Percentiles rank a stretch among this genome's conserved stretches.
These are phyloP conservation scores for Xenus cinereus DNA, from an alignment of 2,113 vertebrate species.

Conservation along the genomic window DNA sequence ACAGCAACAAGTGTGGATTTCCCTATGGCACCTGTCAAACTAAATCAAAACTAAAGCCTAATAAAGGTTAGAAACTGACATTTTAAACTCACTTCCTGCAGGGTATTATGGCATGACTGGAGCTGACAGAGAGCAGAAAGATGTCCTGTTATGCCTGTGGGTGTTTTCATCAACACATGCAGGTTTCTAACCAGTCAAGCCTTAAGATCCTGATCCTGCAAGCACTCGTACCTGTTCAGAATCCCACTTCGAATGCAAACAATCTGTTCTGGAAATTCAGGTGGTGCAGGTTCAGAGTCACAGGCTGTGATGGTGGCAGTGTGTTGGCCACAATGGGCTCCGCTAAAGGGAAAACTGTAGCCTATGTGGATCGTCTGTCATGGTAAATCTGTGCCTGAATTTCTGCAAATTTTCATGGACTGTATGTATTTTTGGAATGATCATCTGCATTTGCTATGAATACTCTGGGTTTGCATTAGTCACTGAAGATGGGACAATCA, in stretches of 20 bases:
- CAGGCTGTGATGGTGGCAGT: background rate
- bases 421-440: background rate
- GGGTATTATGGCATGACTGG: background rate
- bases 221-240: background rate
- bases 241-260: background rate
- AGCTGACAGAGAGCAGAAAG: background rate
- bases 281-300: background rate
- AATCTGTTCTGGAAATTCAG: background rate
- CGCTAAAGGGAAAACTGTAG: background rate
- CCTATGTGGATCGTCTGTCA: rapidly evolving
- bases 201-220: background rate
- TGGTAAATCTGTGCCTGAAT: background rate
- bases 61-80: background rate
- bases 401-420: background rate
- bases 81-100: background rate
- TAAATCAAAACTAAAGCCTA: background rate
- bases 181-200: background rate
- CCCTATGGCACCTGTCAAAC: background rate
- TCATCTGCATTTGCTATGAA: background rate
- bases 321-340: background rate
- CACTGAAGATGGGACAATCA: background rate
- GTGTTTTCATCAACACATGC: background rate
- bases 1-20: background rate
- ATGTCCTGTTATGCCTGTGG: background rate
- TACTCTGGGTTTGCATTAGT: background rate